These are phyloP conservation scores for Corvus hawaiiensis DNA, from an alignment of 2,113 vertebrate species.

Conservation along the genomic window DNA sequence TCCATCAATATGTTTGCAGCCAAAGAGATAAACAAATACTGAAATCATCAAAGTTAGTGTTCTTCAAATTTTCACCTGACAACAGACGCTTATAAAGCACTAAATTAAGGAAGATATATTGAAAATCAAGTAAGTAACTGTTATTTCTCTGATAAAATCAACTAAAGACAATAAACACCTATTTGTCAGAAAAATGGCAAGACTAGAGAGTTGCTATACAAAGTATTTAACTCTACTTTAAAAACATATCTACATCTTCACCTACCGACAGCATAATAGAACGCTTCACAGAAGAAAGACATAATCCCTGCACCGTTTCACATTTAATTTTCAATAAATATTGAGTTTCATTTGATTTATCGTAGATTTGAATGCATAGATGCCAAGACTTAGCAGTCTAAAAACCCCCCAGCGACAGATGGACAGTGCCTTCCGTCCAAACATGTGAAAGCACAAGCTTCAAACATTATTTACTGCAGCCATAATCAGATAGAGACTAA, in stretches of 20 bases:
- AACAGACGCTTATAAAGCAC: neutral
- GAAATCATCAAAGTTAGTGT: neutral
- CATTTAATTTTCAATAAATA: neutral
- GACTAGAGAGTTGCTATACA: neutral
- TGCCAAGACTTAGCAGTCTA: neutral
- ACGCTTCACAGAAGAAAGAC: neutral
- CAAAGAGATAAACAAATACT: neutral
- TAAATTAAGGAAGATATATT: neutral
- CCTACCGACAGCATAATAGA: fast-evolving
- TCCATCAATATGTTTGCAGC: neutral
- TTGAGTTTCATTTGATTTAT: neutral
- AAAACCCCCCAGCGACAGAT: neutral
- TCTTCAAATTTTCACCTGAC: neutral
- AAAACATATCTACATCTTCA: neutral
- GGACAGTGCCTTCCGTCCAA: neutral
- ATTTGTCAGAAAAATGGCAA: neutral
- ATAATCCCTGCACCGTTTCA: neutral
- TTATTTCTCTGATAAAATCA: neutral
- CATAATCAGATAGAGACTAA: neutral
- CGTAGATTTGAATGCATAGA: neutral
- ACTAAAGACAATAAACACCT: neutral
- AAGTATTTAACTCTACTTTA: neutral
- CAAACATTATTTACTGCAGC: neutral
- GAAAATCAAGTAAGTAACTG: neutral
- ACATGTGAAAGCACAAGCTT: neutral